Percentiles rank a stretch among this genome's conserved stretches.
Conservation (phyloP, 2,113 vertebrate species). For the Melanotaenia duboulayi region DNA sequence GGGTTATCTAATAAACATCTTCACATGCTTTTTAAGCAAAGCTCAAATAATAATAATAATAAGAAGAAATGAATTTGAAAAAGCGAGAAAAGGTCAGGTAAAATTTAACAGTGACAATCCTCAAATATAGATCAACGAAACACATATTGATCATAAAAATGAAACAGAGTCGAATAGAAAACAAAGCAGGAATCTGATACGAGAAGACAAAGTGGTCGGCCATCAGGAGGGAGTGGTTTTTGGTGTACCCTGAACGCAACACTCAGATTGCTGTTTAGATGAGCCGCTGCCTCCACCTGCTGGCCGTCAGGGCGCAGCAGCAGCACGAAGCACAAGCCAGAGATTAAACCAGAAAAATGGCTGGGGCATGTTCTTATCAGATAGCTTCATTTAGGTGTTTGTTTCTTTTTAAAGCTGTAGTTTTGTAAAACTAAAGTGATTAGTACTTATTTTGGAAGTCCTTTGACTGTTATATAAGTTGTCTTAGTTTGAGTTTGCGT, state of each 20-base stretch:
- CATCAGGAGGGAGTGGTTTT: constrained; percentile 4
- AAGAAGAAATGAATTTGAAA: too few relatives aligned
- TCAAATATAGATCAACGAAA: not conserved
- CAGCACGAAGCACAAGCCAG: not conserved
- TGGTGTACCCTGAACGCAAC: constrained; percentile 38
- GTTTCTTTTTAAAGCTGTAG: not conserved
- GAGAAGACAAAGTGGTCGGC: constrained; percentile 4
- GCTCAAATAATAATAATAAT: too few relatives aligned
- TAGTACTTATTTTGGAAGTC: not conserved
- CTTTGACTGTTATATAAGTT: not conserved
- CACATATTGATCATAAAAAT: not conserved
- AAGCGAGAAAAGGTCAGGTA: too few relatives aligned
- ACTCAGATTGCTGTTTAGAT: constrained; percentile 50
- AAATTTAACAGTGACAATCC: not conserved
- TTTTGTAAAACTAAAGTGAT: not conserved
- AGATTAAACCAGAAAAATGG: not conserved
- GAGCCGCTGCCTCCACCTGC: constrained; percentile 90
- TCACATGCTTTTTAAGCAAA: too few relatives aligned
- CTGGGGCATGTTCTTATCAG: not conserved
- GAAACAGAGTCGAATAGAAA: constrained; percentile 2
- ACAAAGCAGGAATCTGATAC: not conserved
- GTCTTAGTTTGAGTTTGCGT: not conserved
- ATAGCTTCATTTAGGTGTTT: not conserved
- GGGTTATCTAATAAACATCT: too few relatives aligned
- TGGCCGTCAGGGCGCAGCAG: constrained; percentile 57